Evolutionary conservation across 1,140 invertebrate species (phyloP).

Genomic region (Brachionus angularis): DNA sequence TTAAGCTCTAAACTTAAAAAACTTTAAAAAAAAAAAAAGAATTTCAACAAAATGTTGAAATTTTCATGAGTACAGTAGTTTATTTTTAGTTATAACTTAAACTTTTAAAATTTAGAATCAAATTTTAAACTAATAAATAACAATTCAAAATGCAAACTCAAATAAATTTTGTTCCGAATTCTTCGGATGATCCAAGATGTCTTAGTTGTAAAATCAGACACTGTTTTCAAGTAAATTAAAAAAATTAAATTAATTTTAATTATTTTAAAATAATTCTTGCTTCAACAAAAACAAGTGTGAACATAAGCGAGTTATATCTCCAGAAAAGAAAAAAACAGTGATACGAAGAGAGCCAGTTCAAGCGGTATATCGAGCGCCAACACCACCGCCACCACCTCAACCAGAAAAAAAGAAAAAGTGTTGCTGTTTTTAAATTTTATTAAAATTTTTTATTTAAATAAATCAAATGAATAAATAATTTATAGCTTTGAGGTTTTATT

Average conservation of each 20-base stretch:
- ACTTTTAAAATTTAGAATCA: neutral
- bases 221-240: slow-evolving; percentile 34
- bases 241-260: too few relatives aligned
- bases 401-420: slow-evolving; percentile 26
- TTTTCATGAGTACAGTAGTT: neutral
- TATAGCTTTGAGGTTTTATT: too few relatives aligned
- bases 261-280: too few relatives aligned
- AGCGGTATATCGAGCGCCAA: slow-evolving; percentile 7
- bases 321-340: neutral
- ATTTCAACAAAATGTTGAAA: too few relatives aligned
- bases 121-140: neutral
- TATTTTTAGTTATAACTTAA: neutral
- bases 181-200: slow-evolving; percentile 2
- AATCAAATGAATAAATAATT: too few relatives aligned
- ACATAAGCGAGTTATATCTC: neutral
- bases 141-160: neutral
- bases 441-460: slow-evolving; percentile 17
- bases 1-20: too few relatives aligned
- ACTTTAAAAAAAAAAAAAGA: too few relatives aligned
- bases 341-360: neutral
- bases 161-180: slow-evolving; percentile 18
- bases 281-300: too few relatives aligned
- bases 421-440: slow-evolving; percentile 7
- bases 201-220: slow-evolving; percentile 11
- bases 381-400: neutral